Evolutionary conservation across 2,797 vertebrate species (phyloP).

Genomic region (Allobates femoralis): DNA sequence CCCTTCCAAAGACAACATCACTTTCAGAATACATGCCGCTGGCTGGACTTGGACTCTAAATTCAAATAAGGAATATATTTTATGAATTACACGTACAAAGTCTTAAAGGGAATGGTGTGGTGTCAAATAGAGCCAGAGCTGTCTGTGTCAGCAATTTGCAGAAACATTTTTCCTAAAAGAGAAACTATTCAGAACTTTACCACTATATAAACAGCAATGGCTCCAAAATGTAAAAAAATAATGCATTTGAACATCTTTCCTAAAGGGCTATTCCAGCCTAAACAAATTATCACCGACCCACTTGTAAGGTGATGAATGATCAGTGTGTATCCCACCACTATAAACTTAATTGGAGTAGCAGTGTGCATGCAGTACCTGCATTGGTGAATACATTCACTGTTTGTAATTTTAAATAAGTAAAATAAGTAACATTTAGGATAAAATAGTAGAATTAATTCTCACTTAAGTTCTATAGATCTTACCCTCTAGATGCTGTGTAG

Average conservation of each 20-base stretch:
- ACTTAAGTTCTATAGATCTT: too few species aligned
- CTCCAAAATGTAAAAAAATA: background rate
- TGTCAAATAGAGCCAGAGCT: background rate
- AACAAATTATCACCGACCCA: too few species aligned
- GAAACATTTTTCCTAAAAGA: background rate
- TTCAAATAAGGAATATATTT: background rate
- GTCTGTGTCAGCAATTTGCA: background rate
- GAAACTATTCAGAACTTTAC: background rate
- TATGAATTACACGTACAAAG: background rate
- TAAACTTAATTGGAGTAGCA: too few species aligned
- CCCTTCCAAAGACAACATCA: constrained; percentile 25
- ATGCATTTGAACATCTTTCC: background rate
- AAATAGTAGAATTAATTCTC: too few species aligned
- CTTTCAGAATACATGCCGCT: background rate
- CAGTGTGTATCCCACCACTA: too few species aligned
- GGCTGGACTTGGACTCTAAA: background rate
- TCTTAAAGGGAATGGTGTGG: background rate
- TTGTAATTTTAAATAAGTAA: too few species aligned
- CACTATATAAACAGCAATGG: background rate
- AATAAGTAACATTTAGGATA: too few species aligned
- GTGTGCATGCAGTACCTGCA: too few species aligned
- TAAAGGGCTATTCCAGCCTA: background rate
- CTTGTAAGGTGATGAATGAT: too few species aligned
- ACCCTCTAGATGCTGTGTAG: too few species aligned
- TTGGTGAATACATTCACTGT: too few species aligned